These are phyloP conservation scores for Epiblema foenella DNA, from an alignment of 2,888 invertebrate species.

Conservation along the genomic window DNA sequence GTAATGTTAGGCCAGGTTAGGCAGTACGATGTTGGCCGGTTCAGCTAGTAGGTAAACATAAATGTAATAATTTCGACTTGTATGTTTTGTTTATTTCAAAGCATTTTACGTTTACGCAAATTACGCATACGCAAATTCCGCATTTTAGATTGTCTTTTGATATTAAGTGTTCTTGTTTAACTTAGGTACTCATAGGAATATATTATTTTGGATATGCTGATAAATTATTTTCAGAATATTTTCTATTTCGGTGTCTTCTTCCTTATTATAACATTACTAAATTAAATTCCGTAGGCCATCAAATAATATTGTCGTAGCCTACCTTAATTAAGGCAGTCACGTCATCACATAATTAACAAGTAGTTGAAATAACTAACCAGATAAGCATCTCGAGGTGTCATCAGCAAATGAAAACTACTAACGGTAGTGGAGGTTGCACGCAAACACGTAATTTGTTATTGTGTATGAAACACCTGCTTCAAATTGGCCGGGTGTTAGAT, in stretches of 20 bases:
- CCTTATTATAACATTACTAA: background rate
- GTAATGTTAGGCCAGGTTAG: too few species aligned
- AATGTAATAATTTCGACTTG: too few species aligned
- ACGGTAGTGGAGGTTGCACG: constrained; percentile 17
- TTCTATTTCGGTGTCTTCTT: background rate
- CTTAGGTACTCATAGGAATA: too few species aligned
- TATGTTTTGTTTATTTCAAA: too few species aligned
- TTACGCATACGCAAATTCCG: too few species aligned
- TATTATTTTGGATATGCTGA: too few species aligned
- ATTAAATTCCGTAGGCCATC: background rate
- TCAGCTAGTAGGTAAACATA: too few species aligned
- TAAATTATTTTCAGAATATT: background rate
- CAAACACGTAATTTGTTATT: constrained; percentile 33
- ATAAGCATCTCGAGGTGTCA: constrained; percentile 43
- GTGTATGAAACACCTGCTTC: constrained; percentile 30
- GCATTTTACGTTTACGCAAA: too few species aligned
- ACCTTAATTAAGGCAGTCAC: constrained; percentile 2
- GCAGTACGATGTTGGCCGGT: too few species aligned
- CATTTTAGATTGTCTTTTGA: too few species aligned
- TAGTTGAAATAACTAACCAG: constrained; percentile 38
- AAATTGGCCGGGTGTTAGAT: constrained; percentile 31
- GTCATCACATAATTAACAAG: constrained; percentile 25
- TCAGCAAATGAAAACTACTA: constrained; percentile 38
- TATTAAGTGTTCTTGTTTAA: too few species aligned
- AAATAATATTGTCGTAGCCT: background rate